phyloP scores from a whole-genome alignment of 2,797 vertebrate genomes.

The Pteropus rufus region DNA sequence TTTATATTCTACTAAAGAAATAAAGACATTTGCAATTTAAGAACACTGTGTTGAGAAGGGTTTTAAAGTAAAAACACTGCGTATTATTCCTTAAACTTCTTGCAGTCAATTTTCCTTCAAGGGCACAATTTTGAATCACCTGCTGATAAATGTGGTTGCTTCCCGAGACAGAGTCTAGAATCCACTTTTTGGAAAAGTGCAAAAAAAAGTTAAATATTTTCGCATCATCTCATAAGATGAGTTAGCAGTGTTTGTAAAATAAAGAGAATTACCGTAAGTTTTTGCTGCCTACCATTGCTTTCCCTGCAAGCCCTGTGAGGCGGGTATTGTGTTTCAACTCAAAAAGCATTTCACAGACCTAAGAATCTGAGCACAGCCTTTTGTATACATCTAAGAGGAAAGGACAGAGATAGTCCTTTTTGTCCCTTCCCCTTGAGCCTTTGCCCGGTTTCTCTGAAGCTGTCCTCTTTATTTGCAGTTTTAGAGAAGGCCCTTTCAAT shows the following conservation, averaged over 20 bases:
- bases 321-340: slow-evolving; percentile 35
- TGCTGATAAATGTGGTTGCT: not conserved
- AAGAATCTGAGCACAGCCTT: slow-evolving; percentile 16
- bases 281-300: not conserved
- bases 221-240: not conserved
- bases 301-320: not conserved
- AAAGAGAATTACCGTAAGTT: not conserved
- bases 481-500: slow-evolving; percentile 17
- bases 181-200: not conserved
- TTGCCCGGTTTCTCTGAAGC: slow-evolving; percentile 44
- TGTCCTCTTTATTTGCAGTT: slow-evolving; percentile 41
- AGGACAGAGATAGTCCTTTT: slow-evolving; percentile 52
- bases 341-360: slow-evolving; percentile 46
- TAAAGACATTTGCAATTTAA: not conserved
- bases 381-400: slow-evolving; percentile 39
- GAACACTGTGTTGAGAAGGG: not conserved
- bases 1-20: not conserved
- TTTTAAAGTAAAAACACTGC: not conserved
- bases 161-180: not conserved
- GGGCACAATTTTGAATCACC: not conserved
- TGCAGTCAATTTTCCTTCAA: not conserved
- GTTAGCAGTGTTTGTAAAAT: slow-evolving; percentile 46
- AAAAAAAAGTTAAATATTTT: not conserved
- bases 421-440: slow-evolving; percentile 58
- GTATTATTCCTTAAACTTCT: not conserved